Base-by-base conservation (phyloP, 2,888 invertebrate genomes). In the Galerucella calmariensis region DNA sequence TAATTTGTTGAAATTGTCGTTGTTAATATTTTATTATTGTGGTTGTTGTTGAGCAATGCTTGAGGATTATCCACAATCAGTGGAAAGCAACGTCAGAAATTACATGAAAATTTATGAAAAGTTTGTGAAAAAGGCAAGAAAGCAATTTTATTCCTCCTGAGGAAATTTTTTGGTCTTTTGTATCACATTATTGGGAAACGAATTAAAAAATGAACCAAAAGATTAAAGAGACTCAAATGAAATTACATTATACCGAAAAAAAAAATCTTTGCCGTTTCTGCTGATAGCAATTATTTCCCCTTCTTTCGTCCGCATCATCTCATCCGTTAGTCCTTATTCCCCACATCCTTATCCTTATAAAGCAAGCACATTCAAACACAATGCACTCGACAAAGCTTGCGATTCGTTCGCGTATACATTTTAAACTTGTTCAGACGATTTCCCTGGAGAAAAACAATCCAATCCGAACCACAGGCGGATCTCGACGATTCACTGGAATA, bases 381-480 rank as follows among this genome's bases (percentile, higher is more conserved):
- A 74, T 69, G 66, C 74, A 74, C 66, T 72, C 66, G 59, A 67
- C 72, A 72, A 44, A 66, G 66, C 59, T 69, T 66, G 67, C 59
- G 53, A 53, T 69, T 65, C 44, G 46, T 65, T 65, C 63, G 53
- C 61, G 66, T 67, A 56, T 62, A 66, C 67, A 44, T 59, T 70
- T 70, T 74, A 69, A 74, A 74, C 66, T 70, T 74, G 70, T 74
- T 69, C 61, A 69, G 74, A 61, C 69, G 69, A 74, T 74, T 74
- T 74, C 74, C 74, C 74, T 27, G 14, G 74, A 69, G 74, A 70
- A 66, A 61, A 66, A 70, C 69, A 74, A 74, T 66, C 69, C 70
- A 74, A 70, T 74, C 61, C 61, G n/a, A 53, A 35, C 41, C 63
- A 65, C 20, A 16, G 63, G 46, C 12, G 46, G 41, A 65, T 65